Base-by-base conservation (phyloP, 2,888 invertebrate genomes). In the Matsumyia berberina region DNA sequence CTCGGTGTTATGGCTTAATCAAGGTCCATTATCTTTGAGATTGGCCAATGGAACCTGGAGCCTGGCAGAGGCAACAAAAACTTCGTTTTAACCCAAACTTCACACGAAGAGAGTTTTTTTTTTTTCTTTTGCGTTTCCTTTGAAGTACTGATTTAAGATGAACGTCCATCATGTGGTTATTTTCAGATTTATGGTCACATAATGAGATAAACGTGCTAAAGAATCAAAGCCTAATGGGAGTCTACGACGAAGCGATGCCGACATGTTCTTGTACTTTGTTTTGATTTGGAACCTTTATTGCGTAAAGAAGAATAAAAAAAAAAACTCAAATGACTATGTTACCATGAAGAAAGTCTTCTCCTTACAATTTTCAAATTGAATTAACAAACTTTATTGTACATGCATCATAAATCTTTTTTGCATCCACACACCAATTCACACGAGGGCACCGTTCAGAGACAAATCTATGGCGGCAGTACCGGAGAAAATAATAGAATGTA, bases 141-240 rank as follows among this genome's bases (percentile, higher is more conserved):
- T 60, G 72, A 70, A 46, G 57, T 19, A 35, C 66, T 57, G 57
- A 37, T 57, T 31, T 49, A 39, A 58, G 66, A 76, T 37, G 60
- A 60, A 44, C 77, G 77, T 69, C 67, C 76, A 77, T 77, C 58
- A 60, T 69, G 58, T 51, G 67, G 76, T 77, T 77, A 77, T 77
- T 60, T 77, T 69, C 39, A 60, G 77, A 77, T 69, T 60, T 60
- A 77, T 77, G 51, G 60, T 67, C 67, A 29, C 67, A 58, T 77
- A 77, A 77, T 77, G 67, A 77, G 58, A 77, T 77, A 60, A 69
- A 77, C 67, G 67, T 77, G 77, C 57, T 49, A 67, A n/a, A 51
- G 67, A 60, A 66, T 57, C 44, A 31, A 39, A 42, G 19, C 67
- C 1, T 31, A 53, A 67, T 53, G 46, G 29, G 37, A 5, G 33